phyloP scores from a whole-genome alignment of 1,140 invertebrate species.

The Drosophila chauvacae region DNA sequence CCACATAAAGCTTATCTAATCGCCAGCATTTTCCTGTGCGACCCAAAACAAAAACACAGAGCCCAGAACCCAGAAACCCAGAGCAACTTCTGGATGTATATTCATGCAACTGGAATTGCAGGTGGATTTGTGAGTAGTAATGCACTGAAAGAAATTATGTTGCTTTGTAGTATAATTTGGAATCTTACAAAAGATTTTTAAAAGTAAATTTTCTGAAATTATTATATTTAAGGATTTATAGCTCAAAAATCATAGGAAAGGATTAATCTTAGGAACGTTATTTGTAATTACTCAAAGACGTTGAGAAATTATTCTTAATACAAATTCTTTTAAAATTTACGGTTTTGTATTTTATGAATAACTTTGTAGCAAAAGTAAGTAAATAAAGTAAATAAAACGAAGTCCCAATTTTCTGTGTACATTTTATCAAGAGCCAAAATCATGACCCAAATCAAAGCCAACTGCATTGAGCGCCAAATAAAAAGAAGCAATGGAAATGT shows the following conservation, averaged over 20 bases:
- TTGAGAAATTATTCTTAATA: neutral
- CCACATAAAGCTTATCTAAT: slow-evolving; percentile 69
- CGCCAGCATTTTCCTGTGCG: slow-evolving; percentile 41
- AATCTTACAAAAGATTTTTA: neutral
- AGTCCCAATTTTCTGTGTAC: slow-evolving; percentile 12
- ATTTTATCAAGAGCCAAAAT: slow-evolving; percentile 54
- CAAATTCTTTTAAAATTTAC: neutral
- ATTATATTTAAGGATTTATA: neutral
- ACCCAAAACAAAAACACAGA: slow-evolving; percentile 55
- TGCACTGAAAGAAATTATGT: neutral
- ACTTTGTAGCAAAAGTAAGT: neutral
- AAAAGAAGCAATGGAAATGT: slow-evolving; percentile 35
- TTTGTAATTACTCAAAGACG: too few relatives aligned
- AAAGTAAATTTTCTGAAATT: neutral
- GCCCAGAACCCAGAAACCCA: slow-evolving; percentile 20
- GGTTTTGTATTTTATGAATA: neutral
- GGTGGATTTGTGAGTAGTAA: slow-evolving; percentile 10
- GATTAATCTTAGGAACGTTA: too few relatives aligned
- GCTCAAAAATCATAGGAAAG: too few relatives aligned
- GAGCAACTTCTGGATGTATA: slow-evolving; percentile 37
- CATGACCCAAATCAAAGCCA: slow-evolving; percentile 69
- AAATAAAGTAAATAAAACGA: too few relatives aligned
- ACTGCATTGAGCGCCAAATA: slow-evolving; percentile 53
- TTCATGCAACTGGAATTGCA: slow-evolving; percentile 29
- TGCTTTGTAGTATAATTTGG: neutral